Conservation (phyloP, 35 echinoderm and acorn worm genomes). For the Lytechinus pictus region DNA sequence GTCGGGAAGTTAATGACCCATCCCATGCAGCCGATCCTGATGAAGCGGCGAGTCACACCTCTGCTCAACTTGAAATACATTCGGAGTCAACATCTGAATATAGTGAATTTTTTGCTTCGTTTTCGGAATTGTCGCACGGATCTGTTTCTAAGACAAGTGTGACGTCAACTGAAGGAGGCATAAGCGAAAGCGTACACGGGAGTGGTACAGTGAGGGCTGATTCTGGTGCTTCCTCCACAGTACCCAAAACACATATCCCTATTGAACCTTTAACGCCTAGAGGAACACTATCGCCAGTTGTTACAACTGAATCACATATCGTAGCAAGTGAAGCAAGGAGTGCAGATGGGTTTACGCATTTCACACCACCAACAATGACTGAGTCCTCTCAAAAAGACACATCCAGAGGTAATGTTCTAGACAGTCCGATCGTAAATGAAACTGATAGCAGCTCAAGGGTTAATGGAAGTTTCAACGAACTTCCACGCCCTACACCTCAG, state of each 20-base stretch:
- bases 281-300: background rate
- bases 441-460: background rate
- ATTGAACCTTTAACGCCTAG: conserved; percentile 10
- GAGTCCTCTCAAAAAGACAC: background rate
- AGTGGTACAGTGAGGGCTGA: background rate
- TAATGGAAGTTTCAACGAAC: background rate
- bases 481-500: background rate
- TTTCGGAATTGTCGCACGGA: background rate
- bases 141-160: background rate
- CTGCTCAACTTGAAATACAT: background rate
- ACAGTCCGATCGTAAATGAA: background rate
- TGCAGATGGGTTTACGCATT: background rate
- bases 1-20: background rate
- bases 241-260: background rate
- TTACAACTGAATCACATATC: background rate
- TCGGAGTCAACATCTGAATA: conserved; percentile 34
- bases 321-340: background rate
- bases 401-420: background rate
- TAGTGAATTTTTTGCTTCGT: background rate
- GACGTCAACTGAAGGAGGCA: background rate
- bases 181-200: background rate
- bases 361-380: background rate
- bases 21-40: background rate
- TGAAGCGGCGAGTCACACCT: background rate
- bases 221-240: background rate